Evolutionary conservation across 2,888 invertebrate species (phyloP), one percentile per base, ranked within the genome.

Genomic region (Acleris laterana): DNA sequence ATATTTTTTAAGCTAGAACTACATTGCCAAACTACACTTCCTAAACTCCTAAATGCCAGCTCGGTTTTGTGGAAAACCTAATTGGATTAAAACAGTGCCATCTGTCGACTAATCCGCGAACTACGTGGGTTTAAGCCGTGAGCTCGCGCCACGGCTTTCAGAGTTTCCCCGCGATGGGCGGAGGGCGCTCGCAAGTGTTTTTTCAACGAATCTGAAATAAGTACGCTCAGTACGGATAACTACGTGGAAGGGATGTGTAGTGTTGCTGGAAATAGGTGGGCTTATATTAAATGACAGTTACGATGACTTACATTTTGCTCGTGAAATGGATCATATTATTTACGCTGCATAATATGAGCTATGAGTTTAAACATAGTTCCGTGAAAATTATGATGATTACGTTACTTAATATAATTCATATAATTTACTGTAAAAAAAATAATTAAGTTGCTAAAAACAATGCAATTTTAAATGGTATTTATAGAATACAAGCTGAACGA

Each of bases 181-280:
- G 88, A 85, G 82, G 85, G 87, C 89, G 87, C 78, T 79, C 71
- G 72, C 32, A 60, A 70, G 63, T 62, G 50, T 48, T 69, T 70
- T 69, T 62, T 65, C 28, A 61, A 44, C 32, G 55, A 60, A 44
- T 46, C 52, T 22, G 56, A 62, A 57, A 25, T 57, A 16, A 19
- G 2, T 16, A 20, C 25, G 25, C 25, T 25, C 61, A 66, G 65
- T 66, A 16, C 38, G 20, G 22, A 56, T 22, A 46, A 48, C 28
- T 20, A 28, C 51, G 56, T 32, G 44, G 17, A 32, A n/a, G 46
- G 50, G 38, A 46, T 57, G 32, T n/a, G 63, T 56, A 32, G 53
- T 57, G 66, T 52, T 66, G 49, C 25, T 19, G 7, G 22, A 32
- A 52, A 16, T 17, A 49, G 9, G 1, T 19, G 11, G n/a, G 19